Conservation (phyloP, 1,140 invertebrate genomes). For the Homalodisca vitripennis region DNA sequence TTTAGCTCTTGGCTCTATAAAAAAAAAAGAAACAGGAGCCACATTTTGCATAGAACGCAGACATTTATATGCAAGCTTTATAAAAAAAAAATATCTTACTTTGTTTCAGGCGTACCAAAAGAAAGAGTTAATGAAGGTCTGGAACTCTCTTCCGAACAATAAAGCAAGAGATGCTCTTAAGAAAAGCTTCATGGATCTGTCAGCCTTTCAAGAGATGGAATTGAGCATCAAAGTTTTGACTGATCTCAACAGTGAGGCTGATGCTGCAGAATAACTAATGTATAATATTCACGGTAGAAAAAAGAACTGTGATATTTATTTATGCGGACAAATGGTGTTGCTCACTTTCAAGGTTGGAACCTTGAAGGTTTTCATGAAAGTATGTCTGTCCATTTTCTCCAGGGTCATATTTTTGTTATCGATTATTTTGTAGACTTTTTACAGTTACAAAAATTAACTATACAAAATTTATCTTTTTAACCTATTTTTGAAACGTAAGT, state of each 20-base stretch:
- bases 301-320: background rate
- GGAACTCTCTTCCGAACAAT: conserved; percentile 16
- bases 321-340: background rate
- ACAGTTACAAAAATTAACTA: too few species aligned
- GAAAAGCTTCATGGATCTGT: conserved; percentile 17
- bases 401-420: background rate
- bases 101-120: conserved; percentile 42
- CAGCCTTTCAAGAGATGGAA: background rate
- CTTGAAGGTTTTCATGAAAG: background rate
- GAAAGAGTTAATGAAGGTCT: conserved; percentile 46
- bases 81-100: background rate
- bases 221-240: background rate
- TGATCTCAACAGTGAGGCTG: too few species aligned
- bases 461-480: too few species aligned
- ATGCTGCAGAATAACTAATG: too few species aligned
- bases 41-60: background rate
- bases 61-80: background rate
- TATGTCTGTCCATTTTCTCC: background rate
- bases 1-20: background rate
- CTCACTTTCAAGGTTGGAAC: background rate
- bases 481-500: too few species aligned
- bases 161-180: background rate
- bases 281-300: background rate
- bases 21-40: background rate
- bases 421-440: too few species aligned